Percentiles rank a stretch among this genome's conserved stretches.
Evolutionary conservation across 1,140 invertebrate species (phyloP).

Genomic region (Bombus fervidus): DNA sequence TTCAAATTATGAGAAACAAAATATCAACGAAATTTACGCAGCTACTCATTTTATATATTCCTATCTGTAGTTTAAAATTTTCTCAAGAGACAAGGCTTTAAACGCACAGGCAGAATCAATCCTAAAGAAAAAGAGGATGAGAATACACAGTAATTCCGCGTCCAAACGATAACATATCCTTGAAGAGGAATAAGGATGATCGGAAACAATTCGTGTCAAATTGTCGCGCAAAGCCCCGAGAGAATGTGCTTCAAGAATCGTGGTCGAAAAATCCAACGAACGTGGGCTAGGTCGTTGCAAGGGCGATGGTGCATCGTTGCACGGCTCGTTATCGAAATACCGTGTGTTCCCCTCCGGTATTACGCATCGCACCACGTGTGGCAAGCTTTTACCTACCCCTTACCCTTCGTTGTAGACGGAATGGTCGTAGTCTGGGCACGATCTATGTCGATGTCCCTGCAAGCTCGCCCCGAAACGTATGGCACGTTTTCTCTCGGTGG

Average conservation of each 20-base stretch:
- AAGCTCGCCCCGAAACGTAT: constrained; percentile 40
- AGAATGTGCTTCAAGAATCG: neutral
- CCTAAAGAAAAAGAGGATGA: too few species aligned
- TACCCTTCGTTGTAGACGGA: neutral
- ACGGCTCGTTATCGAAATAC: constrained; percentile 48
- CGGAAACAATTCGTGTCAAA: constrained; percentile 33
- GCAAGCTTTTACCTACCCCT: too few species aligned
- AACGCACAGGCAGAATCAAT: neutral
- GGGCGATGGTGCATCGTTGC: constrained; percentile 1
- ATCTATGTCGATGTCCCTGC: constrained; percentile 36
- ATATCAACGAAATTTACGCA: neutral
- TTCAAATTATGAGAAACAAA: neutral
- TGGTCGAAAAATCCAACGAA: constrained; percentile 24
- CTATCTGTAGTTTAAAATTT: neutral
- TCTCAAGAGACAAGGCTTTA: neutral
- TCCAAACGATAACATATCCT: constrained; percentile 28
- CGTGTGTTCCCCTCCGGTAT: constrained; percentile 24
- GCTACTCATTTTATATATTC: neutral
- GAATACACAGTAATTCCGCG: neutral
- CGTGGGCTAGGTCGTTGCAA: neutral
- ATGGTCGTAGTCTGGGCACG: constrained; percentile 24
- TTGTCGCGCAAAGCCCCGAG: constrained; percentile 4
- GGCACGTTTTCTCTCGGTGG: constrained; percentile 2
- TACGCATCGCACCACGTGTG: constrained; percentile 17
- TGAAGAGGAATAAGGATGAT: constrained; percentile 10